Percentiles rank a stretch among this genome's conserved stretches.
Evolutionary conservation across 2,888 invertebrate genomes (phyloP).

Genomic region (Vesta saturnalis): DNA sequence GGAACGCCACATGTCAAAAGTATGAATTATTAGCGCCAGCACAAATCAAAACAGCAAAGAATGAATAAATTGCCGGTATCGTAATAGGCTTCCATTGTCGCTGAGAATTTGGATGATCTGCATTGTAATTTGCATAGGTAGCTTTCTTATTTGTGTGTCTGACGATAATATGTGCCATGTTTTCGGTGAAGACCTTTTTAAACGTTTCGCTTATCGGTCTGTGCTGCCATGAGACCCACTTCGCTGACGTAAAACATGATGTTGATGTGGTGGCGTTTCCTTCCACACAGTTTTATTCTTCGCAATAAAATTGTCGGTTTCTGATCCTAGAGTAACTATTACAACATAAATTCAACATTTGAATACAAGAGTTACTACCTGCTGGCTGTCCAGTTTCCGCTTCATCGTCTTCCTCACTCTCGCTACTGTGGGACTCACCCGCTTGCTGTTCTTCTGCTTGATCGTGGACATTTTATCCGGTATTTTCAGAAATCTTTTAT

Average conservation of each 20-base stretch:
- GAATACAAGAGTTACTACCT: not conserved
- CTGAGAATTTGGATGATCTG: not conserved
- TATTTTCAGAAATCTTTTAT: not conserved
- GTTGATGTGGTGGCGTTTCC: not conserved
- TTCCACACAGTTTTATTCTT: not conserved
- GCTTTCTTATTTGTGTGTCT: too few species aligned
- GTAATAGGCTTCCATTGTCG: not conserved
- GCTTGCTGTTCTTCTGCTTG: not conserved
- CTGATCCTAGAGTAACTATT: not conserved
- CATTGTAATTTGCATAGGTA: not conserved
- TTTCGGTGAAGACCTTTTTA: too few species aligned
- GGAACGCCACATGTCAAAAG: not conserved
- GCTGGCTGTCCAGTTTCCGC: not conserved
- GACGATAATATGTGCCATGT: not conserved
- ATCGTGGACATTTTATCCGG: not conserved
- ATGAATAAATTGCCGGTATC: not conserved
- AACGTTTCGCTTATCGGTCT: not conserved
- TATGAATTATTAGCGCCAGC: not conserved
- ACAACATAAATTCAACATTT: not conserved
- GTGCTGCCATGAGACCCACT: not conserved
- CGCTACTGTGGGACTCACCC: not conserved
- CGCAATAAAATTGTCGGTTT: not conserved
- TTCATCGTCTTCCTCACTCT: not conserved
- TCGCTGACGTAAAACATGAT: conserved; percentile 5
- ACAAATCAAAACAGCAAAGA: too few species aligned